Conservation (phyloP, 1,140 invertebrate species). For the Cataglyphis hispanica region DNA sequence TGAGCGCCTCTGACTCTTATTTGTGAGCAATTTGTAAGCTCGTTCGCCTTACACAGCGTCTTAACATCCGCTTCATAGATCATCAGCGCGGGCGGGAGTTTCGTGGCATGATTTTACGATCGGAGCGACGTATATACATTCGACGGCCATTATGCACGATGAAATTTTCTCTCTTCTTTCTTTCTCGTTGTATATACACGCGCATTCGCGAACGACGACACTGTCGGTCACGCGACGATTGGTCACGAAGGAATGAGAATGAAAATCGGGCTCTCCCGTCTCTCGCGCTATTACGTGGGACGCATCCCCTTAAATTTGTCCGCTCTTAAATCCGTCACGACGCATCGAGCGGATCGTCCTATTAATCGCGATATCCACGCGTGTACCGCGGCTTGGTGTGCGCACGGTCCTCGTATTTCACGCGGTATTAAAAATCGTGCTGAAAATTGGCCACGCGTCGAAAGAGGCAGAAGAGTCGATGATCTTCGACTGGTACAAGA, state of each 20-base stretch:
- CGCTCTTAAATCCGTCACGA: slow-evolving; percentile 78
- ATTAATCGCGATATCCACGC: slow-evolving; percentile 73
- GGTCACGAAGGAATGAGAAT: slow-evolving; percentile 73
- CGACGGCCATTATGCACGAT: slow-evolving; percentile 15
- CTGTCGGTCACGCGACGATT: slow-evolving; percentile 65
- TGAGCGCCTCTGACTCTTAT: not conserved
- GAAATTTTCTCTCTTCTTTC: slow-evolving; percentile 41
- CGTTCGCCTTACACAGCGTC: not conserved
- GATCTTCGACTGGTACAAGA: slow-evolving; percentile 33
- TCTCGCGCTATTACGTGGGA: slow-evolving; percentile 74
- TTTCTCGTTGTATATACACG: not conserved
- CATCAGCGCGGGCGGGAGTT: not conserved
- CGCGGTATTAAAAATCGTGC: slow-evolving; percentile 26
- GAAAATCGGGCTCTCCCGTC: slow-evolving; percentile 67
- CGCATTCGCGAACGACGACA: not conserved
- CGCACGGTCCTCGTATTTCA: slow-evolving; percentile 27
- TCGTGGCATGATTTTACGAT: slow-evolving; percentile 54
- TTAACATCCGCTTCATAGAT: slow-evolving; percentile 21
- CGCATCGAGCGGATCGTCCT: slow-evolving; percentile 74
- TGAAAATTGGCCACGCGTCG: slow-evolving; percentile 48
- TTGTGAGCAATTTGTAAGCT: not conserved
- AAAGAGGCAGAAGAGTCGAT: slow-evolving; percentile 14
- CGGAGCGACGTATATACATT: not conserved
- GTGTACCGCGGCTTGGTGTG: not conserved
- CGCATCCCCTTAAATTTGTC: slow-evolving; percentile 77